Conservation (phyloP, 2,113 vertebrate genomes). For the Tetrao urogallus region DNA sequence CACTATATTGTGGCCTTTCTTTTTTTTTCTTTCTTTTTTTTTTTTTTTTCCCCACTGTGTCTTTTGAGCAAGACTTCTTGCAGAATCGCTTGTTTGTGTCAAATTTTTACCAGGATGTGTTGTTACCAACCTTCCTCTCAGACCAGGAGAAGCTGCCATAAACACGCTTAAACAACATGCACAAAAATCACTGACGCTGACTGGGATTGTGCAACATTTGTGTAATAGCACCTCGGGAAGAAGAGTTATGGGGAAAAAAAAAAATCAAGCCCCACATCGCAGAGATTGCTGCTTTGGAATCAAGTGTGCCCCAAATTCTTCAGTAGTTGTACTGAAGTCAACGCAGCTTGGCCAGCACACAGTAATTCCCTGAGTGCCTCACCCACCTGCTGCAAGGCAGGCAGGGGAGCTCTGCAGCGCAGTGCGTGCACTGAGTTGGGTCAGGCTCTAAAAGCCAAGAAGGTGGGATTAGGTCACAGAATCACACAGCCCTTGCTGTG, state of each 20-base stretch:
- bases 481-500: background rate
- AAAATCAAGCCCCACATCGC: slow-evolving; percentile 9
- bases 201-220: background rate
- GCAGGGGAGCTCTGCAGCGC: background rate
- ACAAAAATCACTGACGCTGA: background rate
- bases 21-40: background rate
- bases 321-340: background rate
- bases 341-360: background rate
- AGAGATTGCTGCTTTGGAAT: background rate
- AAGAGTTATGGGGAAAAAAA: background rate
- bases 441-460: background rate
- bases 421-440: background rate
- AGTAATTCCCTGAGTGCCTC: background rate
- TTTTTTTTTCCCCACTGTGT: background rate
- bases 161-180: background rate
- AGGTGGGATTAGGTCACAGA: background rate
- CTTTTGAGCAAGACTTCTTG: slow-evolving; percentile 4
- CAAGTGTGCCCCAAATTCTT: background rate
- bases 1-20: background rate
- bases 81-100: slow-evolving; percentile 24
- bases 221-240: background rate
- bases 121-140: background rate
- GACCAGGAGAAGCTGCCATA: background rate
- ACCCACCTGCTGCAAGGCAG: background rate
- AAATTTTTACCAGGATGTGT: background rate